A percentile compares a stretch with the other conserved stretches of the same genome.
Evolutionary conservation across 1,140 invertebrate genomes (phyloP).

Genomic region (Hyposmocoma kahamanoa): DNA sequence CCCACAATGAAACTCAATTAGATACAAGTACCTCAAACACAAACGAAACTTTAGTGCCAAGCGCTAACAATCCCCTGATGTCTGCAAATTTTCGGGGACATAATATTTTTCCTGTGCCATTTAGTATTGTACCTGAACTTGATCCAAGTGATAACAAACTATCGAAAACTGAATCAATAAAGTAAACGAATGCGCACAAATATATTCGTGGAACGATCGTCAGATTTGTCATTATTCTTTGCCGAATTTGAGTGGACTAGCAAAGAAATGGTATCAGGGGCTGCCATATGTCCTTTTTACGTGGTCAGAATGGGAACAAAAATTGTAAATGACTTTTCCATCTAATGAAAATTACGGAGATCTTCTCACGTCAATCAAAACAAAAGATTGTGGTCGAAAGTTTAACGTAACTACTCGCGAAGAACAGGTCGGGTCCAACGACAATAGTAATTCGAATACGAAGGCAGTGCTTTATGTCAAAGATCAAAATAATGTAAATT

Average conservation of each 20-base stretch:
- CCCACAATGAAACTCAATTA: too few species aligned
- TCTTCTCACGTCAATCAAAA: too few species aligned
- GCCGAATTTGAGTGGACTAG: slow-evolving; percentile 10
- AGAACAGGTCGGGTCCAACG: too few species aligned
- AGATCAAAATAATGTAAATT: too few species aligned
- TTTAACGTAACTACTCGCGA: too few species aligned
- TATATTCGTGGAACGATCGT: slow-evolving; percentile 14
- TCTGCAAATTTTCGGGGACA: not conserved
- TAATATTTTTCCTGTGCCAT: not conserved
- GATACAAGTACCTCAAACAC: too few species aligned
- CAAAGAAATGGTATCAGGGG: slow-evolving; percentile 15
- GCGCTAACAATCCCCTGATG: not conserved
- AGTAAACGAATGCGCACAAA: slow-evolving; percentile 12
- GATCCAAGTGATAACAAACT: slow-evolving; percentile 20
- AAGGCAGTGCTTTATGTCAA: too few species aligned
- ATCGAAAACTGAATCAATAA: slow-evolving; percentile 20
- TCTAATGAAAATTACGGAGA: slow-evolving; percentile 4
- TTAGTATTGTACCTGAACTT: slow-evolving; percentile 19
- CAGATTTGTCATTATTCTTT: slow-evolving; percentile 9
- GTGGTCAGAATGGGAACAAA: slow-evolving; percentile 13
- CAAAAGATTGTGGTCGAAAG: too few species aligned
- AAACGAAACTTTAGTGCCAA: too few species aligned
- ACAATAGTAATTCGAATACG: too few species aligned
- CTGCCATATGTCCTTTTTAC: slow-evolving; percentile 9
- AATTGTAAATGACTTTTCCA: slow-evolving; percentile 13